phyloP scores from a whole-genome alignment of 2,797 vertebrate species.

The Borostomias antarcticus region DNA sequence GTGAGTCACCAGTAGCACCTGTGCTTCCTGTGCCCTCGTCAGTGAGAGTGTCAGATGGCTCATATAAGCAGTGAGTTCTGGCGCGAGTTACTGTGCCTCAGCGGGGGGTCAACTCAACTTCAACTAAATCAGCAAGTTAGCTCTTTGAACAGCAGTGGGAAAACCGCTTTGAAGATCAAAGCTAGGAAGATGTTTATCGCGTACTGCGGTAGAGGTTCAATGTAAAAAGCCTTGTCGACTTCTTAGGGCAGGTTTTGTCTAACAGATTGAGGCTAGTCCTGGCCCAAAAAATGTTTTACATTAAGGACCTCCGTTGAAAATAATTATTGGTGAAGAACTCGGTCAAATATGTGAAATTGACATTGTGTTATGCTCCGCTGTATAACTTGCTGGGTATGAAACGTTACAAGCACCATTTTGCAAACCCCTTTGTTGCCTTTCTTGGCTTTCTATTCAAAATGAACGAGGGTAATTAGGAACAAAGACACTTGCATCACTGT shows the following conservation, averaged over 20 bases:
- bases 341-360: not conserved
- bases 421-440: not conserved
- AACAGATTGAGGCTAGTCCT: not conserved
- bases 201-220: too few species aligned
- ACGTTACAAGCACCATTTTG: not conserved
- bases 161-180: too few species aligned
- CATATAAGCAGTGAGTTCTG: not conserved
- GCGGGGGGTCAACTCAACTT: too few species aligned
- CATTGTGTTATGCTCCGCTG: not conserved
- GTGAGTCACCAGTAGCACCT: not conserved
- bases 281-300: not conserved
- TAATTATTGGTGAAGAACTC: not conserved
- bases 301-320: not conserved
- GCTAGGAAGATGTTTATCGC: too few species aligned
- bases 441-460: not conserved
- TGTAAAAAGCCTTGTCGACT: too few species aligned
- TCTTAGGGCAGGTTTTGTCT: too few species aligned
- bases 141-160: too few species aligned
- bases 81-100: too few species aligned
- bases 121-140: too few species aligned
- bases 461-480: too few species aligned
- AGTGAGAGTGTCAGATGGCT: not conserved
- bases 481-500: not conserved
- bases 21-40: not conserved
- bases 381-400: not conserved